Evolutionary conservation across 2,888 invertebrate species (phyloP).

Genomic region (Anthophora plumipes): DNA sequence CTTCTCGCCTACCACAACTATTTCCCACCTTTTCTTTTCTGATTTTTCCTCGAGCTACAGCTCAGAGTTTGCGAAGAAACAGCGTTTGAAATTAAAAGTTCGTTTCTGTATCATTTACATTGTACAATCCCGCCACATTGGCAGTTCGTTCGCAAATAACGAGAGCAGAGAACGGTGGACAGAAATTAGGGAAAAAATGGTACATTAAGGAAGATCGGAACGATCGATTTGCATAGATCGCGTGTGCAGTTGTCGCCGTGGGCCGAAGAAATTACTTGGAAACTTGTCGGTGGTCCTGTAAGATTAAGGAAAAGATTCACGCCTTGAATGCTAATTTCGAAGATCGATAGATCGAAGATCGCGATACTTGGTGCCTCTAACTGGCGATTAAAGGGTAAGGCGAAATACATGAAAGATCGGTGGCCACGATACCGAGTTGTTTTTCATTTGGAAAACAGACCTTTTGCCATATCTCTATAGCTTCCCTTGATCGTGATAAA

Average conservation of each 20-base stretch:
- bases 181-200: constrained; percentile 26
- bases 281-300: constrained; percentile 51
- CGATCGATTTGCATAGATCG: constrained; percentile 50
- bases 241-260: constrained; percentile 45
- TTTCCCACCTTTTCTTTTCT: neutral
- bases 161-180: neutral
- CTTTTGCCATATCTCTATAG: constrained; percentile 42
- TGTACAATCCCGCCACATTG: neutral
- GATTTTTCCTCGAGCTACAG: neutral
- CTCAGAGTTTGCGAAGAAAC: too few relatives aligned
- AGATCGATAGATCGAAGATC: constrained; percentile 74
- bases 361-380: constrained; percentile 67
- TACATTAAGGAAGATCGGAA: constrained; percentile 34
- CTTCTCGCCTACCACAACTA: constrained; percentile 25
- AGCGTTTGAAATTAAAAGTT: too few relatives aligned
- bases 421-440: constrained; percentile 57
- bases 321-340: constrained; percentile 79
- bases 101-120: neutral
- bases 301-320: constrained; percentile 72
- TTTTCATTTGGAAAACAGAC: constrained; percentile 73
- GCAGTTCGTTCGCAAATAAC: neutral
- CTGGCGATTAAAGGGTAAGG: constrained; percentile 71
- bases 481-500: constrained; percentile 64
- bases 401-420: constrained; percentile 65
- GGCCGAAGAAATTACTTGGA: constrained; percentile 48